Base-by-base conservation (phyloP, 1,140 invertebrate species). In the Calliphora vicina region DNA sequence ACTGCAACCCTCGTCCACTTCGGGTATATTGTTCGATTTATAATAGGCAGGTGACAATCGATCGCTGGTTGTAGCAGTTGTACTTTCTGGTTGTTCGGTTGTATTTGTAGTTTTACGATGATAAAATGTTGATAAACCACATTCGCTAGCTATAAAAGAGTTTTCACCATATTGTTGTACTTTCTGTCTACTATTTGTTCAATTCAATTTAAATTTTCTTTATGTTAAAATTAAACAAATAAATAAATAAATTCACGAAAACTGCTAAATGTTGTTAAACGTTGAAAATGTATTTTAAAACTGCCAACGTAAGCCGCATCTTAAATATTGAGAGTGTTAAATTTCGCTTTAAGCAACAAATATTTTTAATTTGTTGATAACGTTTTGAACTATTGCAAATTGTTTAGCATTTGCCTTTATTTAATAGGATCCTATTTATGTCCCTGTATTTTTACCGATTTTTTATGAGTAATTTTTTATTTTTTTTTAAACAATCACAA, bases 21-120 rank as follows among this genome's bases (percentile, higher is more conserved):
- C n/a, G 0, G 88, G 88, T 13, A 89, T 9, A 50, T 86, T 87
- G 83, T 89, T 89, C 83, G 29, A 86, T 81, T 25, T 82, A 87
- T 2, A 87, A 81, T 5, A 84, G 83, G 4, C 57, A 83, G 4
- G 20, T 57, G 0, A 83, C 45, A 25, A 29, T 35, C 27, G 80
- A 74, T 0, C 76, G 83, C 26, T 86, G 20, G 85, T 86, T 10
- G 85, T 82, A 10, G 85, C 73, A 10, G 83, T 82, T 17, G 45
- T 50, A 17, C 12, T 50, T 50, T 50, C 45, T 15, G 45, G 45
- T 50, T 50, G 45, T 25, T 42, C 72, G 27, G 35, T 80, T 23
- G 73, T n/a, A n/a, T n/a, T n/a, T n/a, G n/a, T 23, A 25, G 61
- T 67, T 23, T 20, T 67, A 67, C 61, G 20, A 23, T 67, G 61